Percentiles rank a stretch among this genome's conserved stretches.
These are phyloP conservation scores for Chrysopa pallens DNA, from an alignment of 1,140 invertebrate species.

Conservation along the genomic window DNA sequence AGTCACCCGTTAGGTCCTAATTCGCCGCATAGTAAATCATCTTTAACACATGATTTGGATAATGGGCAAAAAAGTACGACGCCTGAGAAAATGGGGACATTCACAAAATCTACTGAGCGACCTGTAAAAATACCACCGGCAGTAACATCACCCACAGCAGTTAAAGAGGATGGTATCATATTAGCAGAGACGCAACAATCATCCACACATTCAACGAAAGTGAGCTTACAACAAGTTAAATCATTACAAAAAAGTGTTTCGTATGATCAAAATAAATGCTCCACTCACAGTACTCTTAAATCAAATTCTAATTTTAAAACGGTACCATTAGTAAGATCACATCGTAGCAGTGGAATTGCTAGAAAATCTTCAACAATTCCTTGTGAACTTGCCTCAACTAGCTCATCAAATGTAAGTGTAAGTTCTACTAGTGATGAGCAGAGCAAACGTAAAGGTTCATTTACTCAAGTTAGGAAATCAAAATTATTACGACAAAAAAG, in stretches of 20 bases:
- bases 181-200: slow-evolving; percentile 31
- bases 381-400: too few relatives aligned
- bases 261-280: background rate
- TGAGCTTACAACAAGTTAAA: background rate
- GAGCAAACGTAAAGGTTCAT: too few relatives aligned
- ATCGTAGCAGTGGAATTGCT: background rate
- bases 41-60: background rate
- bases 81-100: slow-evolving; percentile 11
- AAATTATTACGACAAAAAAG: too few relatives aligned
- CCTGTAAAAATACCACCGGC: slow-evolving; percentile 33
- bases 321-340: background rate
- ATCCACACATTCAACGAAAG: slow-evolving; percentile 29
- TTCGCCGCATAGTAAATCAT: background rate
- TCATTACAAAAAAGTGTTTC: background rate
- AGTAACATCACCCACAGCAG: slow-evolving; percentile 37
- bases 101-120: slow-evolving; percentile 19
- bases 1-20: slow-evolving; percentile 4
- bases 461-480: too few relatives aligned
- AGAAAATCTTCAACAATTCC: too few relatives aligned
- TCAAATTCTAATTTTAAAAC: background rate
- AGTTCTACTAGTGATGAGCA: too few relatives aligned
- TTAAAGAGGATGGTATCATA: background rate
- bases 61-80: background rate
- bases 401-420: too few relatives aligned
- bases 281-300: background rate